These are phyloP conservation scores for Pipistrellus nathusii DNA, from an alignment of 2,797 vertebrate genomes.

Conservation along the genomic window DNA sequence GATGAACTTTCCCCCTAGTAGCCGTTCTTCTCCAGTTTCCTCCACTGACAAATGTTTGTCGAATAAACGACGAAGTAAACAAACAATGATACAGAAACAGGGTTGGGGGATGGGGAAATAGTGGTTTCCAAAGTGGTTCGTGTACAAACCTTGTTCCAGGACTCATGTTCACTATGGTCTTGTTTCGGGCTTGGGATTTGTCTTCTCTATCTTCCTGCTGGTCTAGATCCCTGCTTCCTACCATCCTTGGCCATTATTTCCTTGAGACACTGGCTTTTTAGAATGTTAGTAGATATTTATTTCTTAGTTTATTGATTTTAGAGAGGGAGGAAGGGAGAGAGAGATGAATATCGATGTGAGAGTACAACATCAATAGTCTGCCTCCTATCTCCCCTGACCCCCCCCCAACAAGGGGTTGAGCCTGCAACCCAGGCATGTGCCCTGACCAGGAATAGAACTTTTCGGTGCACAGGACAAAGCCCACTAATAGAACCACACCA, in stretches of 20 bases:
- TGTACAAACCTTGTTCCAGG: not conserved
- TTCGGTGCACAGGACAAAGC: not conserved
- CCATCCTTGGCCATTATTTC: not conserved
- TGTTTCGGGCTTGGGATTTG: not conserved
- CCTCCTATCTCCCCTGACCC: not conserved
- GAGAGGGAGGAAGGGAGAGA: not conserved
- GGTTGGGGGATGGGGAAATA: not conserved
- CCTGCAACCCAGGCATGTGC: not conserved
- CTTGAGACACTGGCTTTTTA: not conserved
- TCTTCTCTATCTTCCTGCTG: not conserved
- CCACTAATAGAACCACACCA: not conserved
- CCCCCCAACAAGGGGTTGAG: not conserved
- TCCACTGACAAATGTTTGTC: not conserved
- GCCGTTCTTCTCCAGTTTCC: not conserved
- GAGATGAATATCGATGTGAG: not conserved
- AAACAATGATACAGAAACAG: not conserved
- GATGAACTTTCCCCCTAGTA: not conserved
- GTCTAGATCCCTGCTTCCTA: not conserved
- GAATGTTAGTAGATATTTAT: constrained; percentile 2
- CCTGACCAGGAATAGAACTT: not conserved
- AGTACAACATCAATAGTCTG: not conserved
- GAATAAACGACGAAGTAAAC: not conserved
- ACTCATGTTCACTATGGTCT: not conserved
- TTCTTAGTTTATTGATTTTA: not conserved
- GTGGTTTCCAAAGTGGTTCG: not conserved